These are phyloP conservation scores for Rambutsinella grinnellia DNA, from an alignment of 2,888 invertebrate species.

Conservation along the genomic window DNA sequence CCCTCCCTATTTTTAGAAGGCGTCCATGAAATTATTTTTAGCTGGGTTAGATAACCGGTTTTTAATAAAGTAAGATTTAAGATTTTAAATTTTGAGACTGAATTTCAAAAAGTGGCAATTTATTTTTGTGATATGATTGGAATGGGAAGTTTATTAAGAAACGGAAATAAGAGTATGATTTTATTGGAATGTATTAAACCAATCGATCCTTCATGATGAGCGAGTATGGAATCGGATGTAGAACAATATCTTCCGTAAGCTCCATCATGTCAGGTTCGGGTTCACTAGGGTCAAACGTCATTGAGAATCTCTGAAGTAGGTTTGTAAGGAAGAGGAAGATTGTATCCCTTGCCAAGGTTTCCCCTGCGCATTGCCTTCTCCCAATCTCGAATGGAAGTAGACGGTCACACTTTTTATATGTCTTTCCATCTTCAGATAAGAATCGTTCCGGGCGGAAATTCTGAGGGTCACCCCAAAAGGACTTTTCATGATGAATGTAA, in stretches of 20 bases:
- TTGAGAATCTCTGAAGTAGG: constrained; percentile 32
- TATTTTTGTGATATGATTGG: too few relatives aligned
- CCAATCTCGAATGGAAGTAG: constrained; percentile 42
- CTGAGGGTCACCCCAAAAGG: constrained; percentile 42
- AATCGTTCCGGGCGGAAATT: constrained; percentile 46
- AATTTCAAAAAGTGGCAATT: too few relatives aligned
- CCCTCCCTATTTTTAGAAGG: too few relatives aligned
- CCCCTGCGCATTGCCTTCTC: constrained; percentile 44
- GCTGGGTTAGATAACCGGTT: too few relatives aligned
- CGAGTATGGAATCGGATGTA: not conserved
- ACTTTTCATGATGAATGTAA: constrained; percentile 33
- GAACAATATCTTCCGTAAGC: not conserved
- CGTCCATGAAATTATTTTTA: too few relatives aligned
- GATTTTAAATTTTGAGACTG: too few relatives aligned
- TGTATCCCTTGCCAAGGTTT: constrained; percentile 41
- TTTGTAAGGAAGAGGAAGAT: constrained; percentile 33
- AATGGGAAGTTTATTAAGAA: too few relatives aligned
- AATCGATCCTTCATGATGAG: constrained; percentile 1
- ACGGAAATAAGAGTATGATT: too few relatives aligned
- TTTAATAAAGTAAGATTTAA: too few relatives aligned
- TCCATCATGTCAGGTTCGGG: constrained; percentile 3
- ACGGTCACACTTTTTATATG: constrained; percentile 26
- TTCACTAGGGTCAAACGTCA: not conserved
- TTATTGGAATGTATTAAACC: not conserved
- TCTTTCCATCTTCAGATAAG: constrained; percentile 32